These are phyloP conservation scores for Colletes collaris DNA, from an alignment of 2,888 invertebrate genomes.

Conservation along the genomic window DNA sequence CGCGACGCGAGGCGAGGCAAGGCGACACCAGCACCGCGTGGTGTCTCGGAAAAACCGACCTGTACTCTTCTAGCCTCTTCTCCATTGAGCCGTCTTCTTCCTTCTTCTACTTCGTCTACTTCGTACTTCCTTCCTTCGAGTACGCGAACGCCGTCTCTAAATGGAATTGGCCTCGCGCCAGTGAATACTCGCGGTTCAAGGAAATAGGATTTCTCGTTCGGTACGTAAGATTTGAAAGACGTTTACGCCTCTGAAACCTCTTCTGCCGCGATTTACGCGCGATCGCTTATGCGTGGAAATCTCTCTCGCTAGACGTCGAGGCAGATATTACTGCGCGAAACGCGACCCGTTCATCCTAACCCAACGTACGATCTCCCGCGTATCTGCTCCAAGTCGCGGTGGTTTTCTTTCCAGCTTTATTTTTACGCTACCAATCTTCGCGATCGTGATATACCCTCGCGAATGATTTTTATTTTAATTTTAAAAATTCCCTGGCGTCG, in stretches of 20 bases:
- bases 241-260: conserved; percentile 41
- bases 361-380: not conserved
- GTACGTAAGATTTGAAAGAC: conserved; percentile 54
- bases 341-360: conserved; percentile 14
- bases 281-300: conserved; percentile 38
- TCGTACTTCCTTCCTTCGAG: conserved; percentile 41
- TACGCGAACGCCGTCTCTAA: conserved; percentile 57
- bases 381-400: not conserved
- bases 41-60: conserved; percentile 45
- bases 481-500: too few species aligned
- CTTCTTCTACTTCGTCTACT: conserved; percentile 10
- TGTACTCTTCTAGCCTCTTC: conserved; percentile 14
- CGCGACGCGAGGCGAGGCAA: conserved; percentile 23
- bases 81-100: not conserved
- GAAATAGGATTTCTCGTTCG: conserved; percentile 66
- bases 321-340: conserved; percentile 16
- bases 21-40: conserved; percentile 45
- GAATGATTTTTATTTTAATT: too few species aligned
- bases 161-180: conserved; percentile 69
- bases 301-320: conserved; percentile 12
- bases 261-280: conserved; percentile 42
- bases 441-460: too few species aligned
- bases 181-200: conserved; percentile 58
- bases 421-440: too few species aligned
- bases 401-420: not conserved